phyloP scores from a whole-genome alignment of 2,797 vertebrate species.

The Helicolenus hilgendorfi region DNA sequence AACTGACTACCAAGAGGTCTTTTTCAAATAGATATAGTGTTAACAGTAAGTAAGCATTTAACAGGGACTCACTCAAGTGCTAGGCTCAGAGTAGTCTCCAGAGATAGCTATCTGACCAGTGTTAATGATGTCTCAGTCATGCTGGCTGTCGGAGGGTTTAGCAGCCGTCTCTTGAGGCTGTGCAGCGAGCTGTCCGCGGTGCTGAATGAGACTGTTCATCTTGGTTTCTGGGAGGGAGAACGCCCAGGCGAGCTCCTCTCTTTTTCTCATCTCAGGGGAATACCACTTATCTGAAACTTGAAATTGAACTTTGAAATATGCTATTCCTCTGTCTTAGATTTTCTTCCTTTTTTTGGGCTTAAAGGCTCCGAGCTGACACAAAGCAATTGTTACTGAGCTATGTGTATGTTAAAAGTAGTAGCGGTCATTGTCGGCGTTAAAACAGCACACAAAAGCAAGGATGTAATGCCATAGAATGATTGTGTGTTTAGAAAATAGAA shows the following conservation, averaged over 20 bases:
- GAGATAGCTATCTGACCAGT: slow-evolving; percentile 17
- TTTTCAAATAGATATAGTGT: neutral
- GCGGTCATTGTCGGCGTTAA: neutral
- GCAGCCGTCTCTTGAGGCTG: slow-evolving; percentile 10
- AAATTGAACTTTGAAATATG: slow-evolving; percentile 65
- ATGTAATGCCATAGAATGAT: neutral
- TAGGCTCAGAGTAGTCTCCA: neutral
- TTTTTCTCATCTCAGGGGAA: slow-evolving; percentile 38
- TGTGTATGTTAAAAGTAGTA: neutral
- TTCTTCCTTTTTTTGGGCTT: neutral
- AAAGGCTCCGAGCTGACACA: slow-evolving; percentile 4
- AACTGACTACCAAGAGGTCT: neutral
- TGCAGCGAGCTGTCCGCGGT: slow-evolving; percentile 62
- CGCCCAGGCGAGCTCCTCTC: slow-evolving; percentile 11
- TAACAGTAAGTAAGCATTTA: neutral
- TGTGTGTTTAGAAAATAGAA: neutral
- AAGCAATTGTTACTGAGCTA: neutral
- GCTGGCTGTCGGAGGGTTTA: slow-evolving; percentile 8
- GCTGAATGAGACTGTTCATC: slow-evolving; percentile 55
- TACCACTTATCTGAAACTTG: slow-evolving; percentile 46
- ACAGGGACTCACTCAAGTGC: neutral
- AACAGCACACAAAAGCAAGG: neutral
- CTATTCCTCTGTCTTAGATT: slow-evolving; percentile 6
- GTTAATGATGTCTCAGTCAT: slow-evolving; percentile 53
- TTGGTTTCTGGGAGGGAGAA: slow-evolving; percentile 32